Evolutionary conservation across 2,888 invertebrate genomes (phyloP).

Genomic region (Atrina japonica): DNA sequence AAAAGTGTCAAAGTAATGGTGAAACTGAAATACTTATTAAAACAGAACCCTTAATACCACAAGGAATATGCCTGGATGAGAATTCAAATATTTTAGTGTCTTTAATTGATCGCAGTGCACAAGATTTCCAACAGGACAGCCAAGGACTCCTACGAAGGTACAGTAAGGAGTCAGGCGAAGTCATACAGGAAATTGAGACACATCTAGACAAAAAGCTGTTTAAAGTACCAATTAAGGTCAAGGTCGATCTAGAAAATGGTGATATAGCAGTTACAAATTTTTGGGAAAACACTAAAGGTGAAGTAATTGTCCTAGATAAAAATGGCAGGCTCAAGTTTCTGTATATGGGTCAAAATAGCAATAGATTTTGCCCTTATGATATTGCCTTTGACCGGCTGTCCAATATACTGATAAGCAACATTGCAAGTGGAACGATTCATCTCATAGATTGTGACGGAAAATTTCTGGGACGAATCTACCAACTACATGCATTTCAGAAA

Average conservation of each 20-base stretch:
- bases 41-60: neutral
- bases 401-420: neutral
- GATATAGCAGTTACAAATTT: neutral
- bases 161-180: neutral
- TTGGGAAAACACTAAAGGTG: neutral
- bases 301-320: neutral
- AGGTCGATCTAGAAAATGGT: neutral
- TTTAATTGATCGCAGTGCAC: neutral
- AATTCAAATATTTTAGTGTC: neutral
- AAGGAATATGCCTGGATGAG: neutral
- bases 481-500: neutral
- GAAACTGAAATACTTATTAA: neutral
- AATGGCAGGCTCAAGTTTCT: neutral
- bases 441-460: neutral
- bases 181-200: neutral
- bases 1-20: neutral
- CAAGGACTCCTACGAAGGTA: neutral
- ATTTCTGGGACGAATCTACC: neutral
- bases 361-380: neutral
- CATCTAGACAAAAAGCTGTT: neutral
- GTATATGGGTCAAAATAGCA: neutral
- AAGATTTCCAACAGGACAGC: neutral
- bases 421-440: neutral
- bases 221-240: neutral
- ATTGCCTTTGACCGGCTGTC: neutral